Percentiles rank a stretch among this genome's conserved stretches.
phyloP scores from a whole-genome alignment of 2,888 invertebrate species.

The Eristalis pertinax region DNA sequence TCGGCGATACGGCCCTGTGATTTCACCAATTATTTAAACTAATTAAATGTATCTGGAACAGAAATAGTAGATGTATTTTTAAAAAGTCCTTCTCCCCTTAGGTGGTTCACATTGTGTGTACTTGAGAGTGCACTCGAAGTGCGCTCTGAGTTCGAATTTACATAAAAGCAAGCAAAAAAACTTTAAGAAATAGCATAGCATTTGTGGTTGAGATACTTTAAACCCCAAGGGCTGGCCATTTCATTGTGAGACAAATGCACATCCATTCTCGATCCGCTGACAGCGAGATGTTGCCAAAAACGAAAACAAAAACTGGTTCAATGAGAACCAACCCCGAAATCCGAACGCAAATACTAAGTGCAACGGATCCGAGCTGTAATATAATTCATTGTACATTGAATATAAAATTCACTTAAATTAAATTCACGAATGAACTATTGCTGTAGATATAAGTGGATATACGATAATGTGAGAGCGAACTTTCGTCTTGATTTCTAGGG shows the following conservation, averaged over 20 bases:
- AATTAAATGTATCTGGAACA: slow-evolving; percentile 62
- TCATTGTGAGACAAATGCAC: slow-evolving; percentile 27
- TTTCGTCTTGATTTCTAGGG: slow-evolving; percentile 28
- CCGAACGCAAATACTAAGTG: slow-evolving; percentile 25
- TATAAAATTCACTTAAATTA: slow-evolving; percentile 39
- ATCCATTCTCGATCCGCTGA: slow-evolving; percentile 29
- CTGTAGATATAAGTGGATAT: slow-evolving; percentile 26
- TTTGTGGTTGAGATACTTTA: slow-evolving; percentile 16
- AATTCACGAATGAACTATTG: slow-evolving; percentile 39
- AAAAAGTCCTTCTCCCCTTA: slow-evolving; percentile 31
- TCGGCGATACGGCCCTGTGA: slow-evolving; percentile 81
- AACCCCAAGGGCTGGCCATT: slow-evolving; percentile 28
- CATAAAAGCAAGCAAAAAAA: slow-evolving; percentile 6
- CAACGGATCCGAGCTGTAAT: slow-evolving; percentile 43
- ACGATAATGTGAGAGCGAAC: slow-evolving; percentile 30
- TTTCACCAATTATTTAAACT: slow-evolving; percentile 58
- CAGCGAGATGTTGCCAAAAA: slow-evolving; percentile 57
- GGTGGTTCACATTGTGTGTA: slow-evolving; percentile 36
- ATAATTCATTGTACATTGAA: slow-evolving; percentile 44
- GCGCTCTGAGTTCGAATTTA: slow-evolving; percentile 50
- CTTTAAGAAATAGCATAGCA: not conserved
- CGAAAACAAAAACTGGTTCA: not conserved
- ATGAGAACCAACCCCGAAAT: not conserved
- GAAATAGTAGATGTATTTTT: slow-evolving; percentile 50
- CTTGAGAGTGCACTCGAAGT: slow-evolving; percentile 24